Base-by-base conservation (phyloP, 2,113 vertebrate species). In the Mustelus asterias region DNA sequence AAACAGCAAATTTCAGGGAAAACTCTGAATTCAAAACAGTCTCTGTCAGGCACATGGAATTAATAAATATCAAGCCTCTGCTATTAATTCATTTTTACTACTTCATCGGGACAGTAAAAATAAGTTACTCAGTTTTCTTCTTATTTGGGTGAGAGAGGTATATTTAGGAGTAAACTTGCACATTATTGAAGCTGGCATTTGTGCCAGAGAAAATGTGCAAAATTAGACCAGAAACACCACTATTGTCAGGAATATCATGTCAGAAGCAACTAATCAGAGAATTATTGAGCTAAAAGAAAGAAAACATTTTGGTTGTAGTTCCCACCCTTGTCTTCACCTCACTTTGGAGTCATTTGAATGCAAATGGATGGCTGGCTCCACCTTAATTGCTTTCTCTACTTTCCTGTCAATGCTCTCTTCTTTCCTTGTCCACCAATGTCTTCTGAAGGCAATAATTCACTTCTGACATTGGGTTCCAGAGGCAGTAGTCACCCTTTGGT, bases 1-100 rank as follows among this genome's bases (percentile, higher is more conserved):
- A 65, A 67, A 93, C 33, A 65, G 60, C 89, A 93, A 93, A 65
- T 93, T 65, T 93, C 37, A 93, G 20, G 60, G 89, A 65, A 93
- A 93, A 20, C 54, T 33, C 63, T 60, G 60, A 65, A 93, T 67
- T 93, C 89, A 33, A 93, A 93, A 65, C 33, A 37, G 67, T 37
- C 60, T 37, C 60, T 41, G 89, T 92, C 29, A 93, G 24, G 33
- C 89, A 93, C 60, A 65, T 93, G 89, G 60, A 93, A 93, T 65
- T 93, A 67, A 93, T 93, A 93, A 37, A 37, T 37, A n/a, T 93
- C 89, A 93, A 37, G 33, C 33, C 67, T 60, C 60, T 93, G 89
- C 13, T 37, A 93, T 63, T 37, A 93, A 93, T 41, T 65, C 65
- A 65, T 93, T 67, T 93, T 93, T n/a, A 37, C 33, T n/a, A 65